A percentile compares a stretch with the other conserved stretches of the same genome.
These are phyloP conservation scores for Henicopernis longicauda DNA, from an alignment of 2,113 vertebrate species.

Conservation along the genomic window DNA sequence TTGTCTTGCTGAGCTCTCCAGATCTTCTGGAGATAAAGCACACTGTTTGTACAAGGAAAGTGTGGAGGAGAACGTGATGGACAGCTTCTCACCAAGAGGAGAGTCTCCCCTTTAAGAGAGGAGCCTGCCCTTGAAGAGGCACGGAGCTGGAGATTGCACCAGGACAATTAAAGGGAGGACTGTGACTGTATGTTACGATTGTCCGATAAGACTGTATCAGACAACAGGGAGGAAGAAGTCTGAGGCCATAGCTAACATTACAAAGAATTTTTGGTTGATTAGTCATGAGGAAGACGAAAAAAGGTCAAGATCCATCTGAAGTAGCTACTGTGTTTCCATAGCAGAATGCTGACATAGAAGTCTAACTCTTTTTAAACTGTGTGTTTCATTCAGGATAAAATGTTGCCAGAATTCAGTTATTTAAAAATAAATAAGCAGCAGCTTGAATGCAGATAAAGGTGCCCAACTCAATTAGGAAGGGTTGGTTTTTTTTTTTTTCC, in stretches of 20 bases:
- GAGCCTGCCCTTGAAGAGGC: neutral
- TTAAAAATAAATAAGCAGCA: slow-evolving; percentile 42
- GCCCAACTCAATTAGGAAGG: slow-evolving; percentile 38
- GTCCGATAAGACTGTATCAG: neutral
- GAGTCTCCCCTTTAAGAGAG: neutral
- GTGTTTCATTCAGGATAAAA: slow-evolving; percentile 11
- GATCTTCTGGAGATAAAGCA: neutral
- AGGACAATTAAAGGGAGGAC: neutral
- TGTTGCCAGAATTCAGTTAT: neutral
- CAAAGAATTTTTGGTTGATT: neutral
- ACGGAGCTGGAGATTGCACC: neutral
- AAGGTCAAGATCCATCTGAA: neutral
- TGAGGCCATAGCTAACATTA: neutral
- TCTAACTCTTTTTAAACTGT: neutral
- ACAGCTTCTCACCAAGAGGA: neutral
- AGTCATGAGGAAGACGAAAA: neutral
- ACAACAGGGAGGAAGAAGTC: neutral
- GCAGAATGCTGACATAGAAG: neutral
- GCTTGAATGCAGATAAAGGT: slow-evolving; percentile 51
- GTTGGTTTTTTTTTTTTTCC: neutral
- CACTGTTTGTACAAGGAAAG: neutral
- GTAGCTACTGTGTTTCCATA: neutral
- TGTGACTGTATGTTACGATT: neutral
- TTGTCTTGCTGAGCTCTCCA: neutral
- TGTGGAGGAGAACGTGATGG: neutral